These are phyloP conservation scores for Menura novaehollandiae DNA, from an alignment of 2,113 vertebrate species.

Conservation along the genomic window DNA sequence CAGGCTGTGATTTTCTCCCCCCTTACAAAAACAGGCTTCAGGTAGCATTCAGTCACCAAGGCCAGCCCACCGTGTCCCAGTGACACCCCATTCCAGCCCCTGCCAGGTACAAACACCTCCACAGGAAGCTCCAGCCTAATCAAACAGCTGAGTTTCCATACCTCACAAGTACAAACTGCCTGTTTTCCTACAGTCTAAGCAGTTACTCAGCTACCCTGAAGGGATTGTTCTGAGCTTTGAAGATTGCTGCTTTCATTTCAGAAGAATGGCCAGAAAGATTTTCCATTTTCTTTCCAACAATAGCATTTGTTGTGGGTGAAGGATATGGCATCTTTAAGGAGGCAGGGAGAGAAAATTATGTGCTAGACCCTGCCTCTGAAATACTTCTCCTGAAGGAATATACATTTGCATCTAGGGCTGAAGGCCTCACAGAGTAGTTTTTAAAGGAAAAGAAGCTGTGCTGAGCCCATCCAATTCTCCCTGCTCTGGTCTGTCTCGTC, in stretches of 20 bases:
- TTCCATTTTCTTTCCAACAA: constrained; percentile 25
- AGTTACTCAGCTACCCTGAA: background rate
- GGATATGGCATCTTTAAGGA: background rate
- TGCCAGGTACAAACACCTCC: background rate
- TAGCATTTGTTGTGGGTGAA: constrained; percentile 14
- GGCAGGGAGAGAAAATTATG: background rate
- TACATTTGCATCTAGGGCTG: background rate
- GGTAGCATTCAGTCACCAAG: background rate
- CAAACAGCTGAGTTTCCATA: background rate
- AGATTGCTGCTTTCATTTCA: constrained; percentile 36
- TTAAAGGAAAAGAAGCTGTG: background rate
- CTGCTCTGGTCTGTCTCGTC: background rate
- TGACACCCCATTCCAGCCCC: background rate
- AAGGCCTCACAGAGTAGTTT: background rate
- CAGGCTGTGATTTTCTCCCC: background rate
- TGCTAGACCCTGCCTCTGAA: background rate
- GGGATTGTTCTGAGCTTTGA: constrained; percentile 15
- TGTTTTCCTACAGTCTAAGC: background rate
- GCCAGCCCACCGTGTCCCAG: background rate
- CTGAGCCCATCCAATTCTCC: background rate
- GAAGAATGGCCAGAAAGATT: constrained; percentile 7
- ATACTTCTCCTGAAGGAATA: background rate
- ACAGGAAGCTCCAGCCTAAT: background rate
- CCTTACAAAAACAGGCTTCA: background rate
- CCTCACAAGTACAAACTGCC: background rate